phyloP scores from a whole-genome alignment of 2,113 vertebrate genomes.

The Colius striatus region DNA sequence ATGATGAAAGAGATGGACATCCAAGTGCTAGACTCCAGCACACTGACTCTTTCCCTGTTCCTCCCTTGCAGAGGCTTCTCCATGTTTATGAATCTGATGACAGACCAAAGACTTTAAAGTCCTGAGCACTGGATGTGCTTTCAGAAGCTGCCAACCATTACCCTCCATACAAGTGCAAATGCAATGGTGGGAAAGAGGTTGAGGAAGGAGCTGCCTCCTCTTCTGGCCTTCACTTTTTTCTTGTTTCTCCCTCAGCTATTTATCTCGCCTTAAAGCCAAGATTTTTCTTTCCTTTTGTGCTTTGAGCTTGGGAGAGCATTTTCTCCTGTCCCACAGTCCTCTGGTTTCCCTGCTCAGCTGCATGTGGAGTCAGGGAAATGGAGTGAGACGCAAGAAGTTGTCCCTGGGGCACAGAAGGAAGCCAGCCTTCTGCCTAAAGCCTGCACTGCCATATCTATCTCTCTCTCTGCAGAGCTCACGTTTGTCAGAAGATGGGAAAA shows the following conservation, averaged over 20 bases:
- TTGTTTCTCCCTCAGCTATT: background rate
- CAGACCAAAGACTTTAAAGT: background rate
- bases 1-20: background rate
- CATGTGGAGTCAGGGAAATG: fast-evolving
- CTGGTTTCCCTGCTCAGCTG: background rate
- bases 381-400: background rate
- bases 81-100: background rate
- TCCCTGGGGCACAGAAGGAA: background rate
- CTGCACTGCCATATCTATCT: background rate
- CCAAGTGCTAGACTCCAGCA: background rate
- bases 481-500: background rate
- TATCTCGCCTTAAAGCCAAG: background rate
- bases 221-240: background rate
- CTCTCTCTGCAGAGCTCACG: background rate
- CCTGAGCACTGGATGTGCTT: background rate
- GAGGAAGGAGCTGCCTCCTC: background rate
- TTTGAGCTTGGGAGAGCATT: background rate
- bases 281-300: background rate
- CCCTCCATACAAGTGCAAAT: background rate
- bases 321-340: background rate
- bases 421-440: background rate
- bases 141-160: background rate
- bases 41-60: background rate
- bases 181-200: background rate
- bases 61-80: background rate